Conservation (phyloP, 2,888 invertebrate genomes). For the Melinaea menophilus region DNA sequence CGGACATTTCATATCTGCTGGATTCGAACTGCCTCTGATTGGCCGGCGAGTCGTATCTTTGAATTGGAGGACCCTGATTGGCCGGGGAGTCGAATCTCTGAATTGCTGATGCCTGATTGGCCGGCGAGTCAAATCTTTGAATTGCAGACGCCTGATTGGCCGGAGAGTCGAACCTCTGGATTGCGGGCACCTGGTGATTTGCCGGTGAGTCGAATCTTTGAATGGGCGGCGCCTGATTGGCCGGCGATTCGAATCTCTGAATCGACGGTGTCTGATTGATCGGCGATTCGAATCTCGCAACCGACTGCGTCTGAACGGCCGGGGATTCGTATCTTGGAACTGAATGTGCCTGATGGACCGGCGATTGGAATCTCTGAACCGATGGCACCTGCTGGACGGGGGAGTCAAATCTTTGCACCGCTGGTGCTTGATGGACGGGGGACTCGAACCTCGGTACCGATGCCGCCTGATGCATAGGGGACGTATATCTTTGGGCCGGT, state of each 20-base stretch:
- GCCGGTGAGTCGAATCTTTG: conserved; percentile 15
- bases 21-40: conserved; percentile 40
- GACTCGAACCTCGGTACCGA: conserved; percentile 11
- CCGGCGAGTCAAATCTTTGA: conserved; percentile 8
- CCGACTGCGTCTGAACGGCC: too few species aligned
- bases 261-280: conserved; percentile 10
- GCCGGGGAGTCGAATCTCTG: conserved; percentile 9
- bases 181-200: conserved; percentile 25
- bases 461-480: conserved; percentile 30
- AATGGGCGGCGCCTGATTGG: conserved; percentile 29
- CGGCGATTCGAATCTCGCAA: conserved; percentile 27
- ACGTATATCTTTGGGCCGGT: conserved; percentile 26
- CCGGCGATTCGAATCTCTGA: conserved; percentile 10
- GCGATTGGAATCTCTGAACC: conserved; percentile 6
- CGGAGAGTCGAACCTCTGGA: conserved; percentile 12
- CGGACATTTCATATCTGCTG: conserved; percentile 23
- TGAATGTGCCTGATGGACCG: conserved; percentile 25
- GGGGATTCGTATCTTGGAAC: conserved; percentile 27
- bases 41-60: conserved; percentile 26
- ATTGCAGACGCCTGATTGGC: conserved; percentile 12
- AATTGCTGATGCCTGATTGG: conserved; percentile 11
- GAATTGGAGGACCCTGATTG: conserved; percentile 5
- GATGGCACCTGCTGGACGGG: conserved; percentile 29
- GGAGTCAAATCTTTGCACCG: conserved; percentile 5
- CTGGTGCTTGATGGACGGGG: conserved; percentile 9